Evolutionary conservation across 2,797 vertebrate species (phyloP).

Genomic region (Neomorphus geoffroyi): DNA sequence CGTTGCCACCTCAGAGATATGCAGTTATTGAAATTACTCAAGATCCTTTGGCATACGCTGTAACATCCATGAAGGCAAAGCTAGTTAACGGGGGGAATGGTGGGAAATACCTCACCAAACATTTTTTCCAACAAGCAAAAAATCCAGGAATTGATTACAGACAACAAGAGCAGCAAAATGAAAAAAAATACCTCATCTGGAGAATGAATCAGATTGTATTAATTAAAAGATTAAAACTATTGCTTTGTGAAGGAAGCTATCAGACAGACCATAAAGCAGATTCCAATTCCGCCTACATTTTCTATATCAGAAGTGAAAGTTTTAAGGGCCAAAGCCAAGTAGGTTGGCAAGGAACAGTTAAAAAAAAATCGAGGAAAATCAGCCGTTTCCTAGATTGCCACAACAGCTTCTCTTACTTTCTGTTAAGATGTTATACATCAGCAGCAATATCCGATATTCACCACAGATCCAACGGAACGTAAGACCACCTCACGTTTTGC

Average conservation of each 20-base stretch:
- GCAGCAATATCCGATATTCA: not conserved
- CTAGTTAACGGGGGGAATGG: not conserved
- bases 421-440: not conserved
- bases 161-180: not conserved
- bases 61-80: not conserved
- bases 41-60: not conserved
- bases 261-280: not conserved
- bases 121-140: not conserved
- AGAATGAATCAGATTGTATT: not conserved
- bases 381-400: not conserved
- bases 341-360: not conserved
- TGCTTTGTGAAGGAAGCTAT: not conserved
- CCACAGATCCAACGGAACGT: not conserved
- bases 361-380: not conserved
- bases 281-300: not conserved
- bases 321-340: not conserved
- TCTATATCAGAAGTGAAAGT: not conserved
- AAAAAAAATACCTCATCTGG: not conserved
- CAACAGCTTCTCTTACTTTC: not conserved
- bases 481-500: not conserved
- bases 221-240: not conserved
- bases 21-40: not conserved
- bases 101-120: not conserved
- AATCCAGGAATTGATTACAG: not conserved
- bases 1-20: not conserved